Percentiles rank a stretch among this genome's conserved stretches.
Conservation (phyloP, 2,888 invertebrate genomes). For the Melipona beecheii region DNA sequence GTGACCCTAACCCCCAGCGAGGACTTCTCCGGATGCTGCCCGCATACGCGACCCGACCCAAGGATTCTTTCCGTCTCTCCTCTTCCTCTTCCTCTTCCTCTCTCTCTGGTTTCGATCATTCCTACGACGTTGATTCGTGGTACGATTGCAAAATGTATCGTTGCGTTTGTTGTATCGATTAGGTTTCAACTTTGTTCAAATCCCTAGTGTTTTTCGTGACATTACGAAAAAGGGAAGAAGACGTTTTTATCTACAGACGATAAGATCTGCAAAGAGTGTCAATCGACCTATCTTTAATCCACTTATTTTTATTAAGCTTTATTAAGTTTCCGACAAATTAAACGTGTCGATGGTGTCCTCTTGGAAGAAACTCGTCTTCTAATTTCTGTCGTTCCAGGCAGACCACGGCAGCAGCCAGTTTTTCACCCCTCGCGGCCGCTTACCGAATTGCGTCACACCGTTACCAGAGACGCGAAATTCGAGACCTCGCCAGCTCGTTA, state of each 20-base stretch:
- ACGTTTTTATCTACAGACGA: too few relatives aligned
- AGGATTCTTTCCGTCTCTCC: slow-evolving; percentile 17
- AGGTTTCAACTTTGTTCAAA: too few relatives aligned
- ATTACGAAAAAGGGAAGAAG: too few relatives aligned
- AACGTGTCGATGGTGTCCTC: not conserved
- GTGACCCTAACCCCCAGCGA: slow-evolving; percentile 68
- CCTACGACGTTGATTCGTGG: too few relatives aligned
- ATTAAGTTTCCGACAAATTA: not conserved
- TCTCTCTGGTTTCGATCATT: too few relatives aligned
- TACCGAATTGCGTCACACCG: slow-evolving; percentile 58
- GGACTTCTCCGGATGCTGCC: slow-evolving; percentile 64
- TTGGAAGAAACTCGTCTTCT: not conserved
- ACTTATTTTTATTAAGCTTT: too few relatives aligned
- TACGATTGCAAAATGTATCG: too few relatives aligned
- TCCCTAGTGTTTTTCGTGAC: too few relatives aligned
- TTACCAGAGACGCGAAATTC: slow-evolving; percentile 57
- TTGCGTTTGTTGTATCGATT: too few relatives aligned
- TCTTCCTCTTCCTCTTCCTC: not conserved
- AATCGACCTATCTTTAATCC: not conserved
- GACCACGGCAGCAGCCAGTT: not conserved
- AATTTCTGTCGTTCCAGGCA: slow-evolving; percentile 14
- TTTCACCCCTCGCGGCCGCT: slow-evolving; percentile 31
- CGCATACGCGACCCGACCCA: slow-evolving; percentile 51
- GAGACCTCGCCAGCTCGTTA: slow-evolving; percentile 55
- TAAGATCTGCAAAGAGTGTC: not conserved